Percentiles rank a stretch among this genome's conserved stretches.
Evolutionary conservation across 2,113 vertebrate genomes (phyloP).

Genomic region (Tachycineta bicolor): DNA sequence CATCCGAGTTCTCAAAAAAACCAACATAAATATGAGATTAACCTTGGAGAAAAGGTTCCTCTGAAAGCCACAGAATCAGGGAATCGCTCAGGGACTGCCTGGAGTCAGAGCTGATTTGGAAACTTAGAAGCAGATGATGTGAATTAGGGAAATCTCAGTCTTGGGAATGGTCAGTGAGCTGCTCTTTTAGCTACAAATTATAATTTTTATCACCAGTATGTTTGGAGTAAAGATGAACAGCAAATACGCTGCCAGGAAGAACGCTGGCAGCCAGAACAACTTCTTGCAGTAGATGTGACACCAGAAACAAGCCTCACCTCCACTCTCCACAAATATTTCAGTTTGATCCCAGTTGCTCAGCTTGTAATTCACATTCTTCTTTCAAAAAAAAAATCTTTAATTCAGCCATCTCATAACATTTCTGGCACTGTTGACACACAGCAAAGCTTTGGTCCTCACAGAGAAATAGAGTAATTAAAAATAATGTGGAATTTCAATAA

Average conservation of each 20-base stretch:
- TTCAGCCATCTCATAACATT: neutral
- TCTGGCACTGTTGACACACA: rapidly evolving
- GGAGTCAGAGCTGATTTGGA: neutral
- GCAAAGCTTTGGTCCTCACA: neutral
- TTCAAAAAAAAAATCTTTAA: neutral
- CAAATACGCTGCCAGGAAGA: neutral
- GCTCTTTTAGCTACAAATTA: neutral
- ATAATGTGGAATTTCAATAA: neutral
- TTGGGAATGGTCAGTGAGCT: neutral
- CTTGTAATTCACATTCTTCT: neutral
- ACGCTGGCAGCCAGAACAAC: neutral
- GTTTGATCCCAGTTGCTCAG: neutral
- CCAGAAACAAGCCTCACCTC: neutral
- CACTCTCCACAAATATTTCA: neutral
- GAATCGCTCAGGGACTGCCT: neutral
- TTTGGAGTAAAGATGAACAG: neutral
- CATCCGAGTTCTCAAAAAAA: neutral
- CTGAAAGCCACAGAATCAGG: neutral
- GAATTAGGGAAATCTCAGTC: neutral
- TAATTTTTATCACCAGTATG: neutral
- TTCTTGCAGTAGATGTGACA: neutral
- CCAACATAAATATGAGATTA: neutral
- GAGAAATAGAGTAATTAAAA: neutral
- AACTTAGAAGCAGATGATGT: neutral
- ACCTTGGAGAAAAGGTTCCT: neutral